phyloP scores from a whole-genome alignment of 2,888 invertebrate genomes.

The Hypomecis atomaria region DNA sequence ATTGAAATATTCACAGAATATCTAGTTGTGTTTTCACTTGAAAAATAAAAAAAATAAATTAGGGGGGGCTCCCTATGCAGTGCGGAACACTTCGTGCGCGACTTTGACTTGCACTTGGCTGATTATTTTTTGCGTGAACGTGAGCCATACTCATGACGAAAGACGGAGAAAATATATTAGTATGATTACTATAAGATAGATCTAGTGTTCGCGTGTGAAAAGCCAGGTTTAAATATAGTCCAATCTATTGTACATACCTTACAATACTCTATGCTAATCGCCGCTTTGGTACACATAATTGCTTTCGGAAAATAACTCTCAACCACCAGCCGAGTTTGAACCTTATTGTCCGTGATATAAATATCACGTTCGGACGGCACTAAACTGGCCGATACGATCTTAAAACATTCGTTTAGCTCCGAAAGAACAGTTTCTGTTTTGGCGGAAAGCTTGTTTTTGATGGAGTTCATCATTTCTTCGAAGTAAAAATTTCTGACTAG shows the following conservation, averaged over 20 bases:
- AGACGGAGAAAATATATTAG: no score
- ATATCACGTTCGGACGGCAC: slow-evolving; percentile 82
- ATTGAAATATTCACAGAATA: no score
- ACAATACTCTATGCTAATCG: slow-evolving; percentile 85
- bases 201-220: no score
- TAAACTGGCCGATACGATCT: slow-evolving; percentile 80
- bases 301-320: slow-evolving; percentile 86
- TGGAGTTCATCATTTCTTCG: slow-evolving; percentile 91
- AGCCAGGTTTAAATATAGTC: not conserved
- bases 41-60: no score
- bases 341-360: slow-evolving; percentile 76
- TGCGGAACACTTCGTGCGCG: no score
- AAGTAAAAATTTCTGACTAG: slow-evolving; percentile 91
- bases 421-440: slow-evolving; percentile 78
- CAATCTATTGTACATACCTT: slow-evolving; percentile 20
- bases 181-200: no score
- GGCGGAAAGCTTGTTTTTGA: slow-evolving; percentile 77
- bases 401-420: slow-evolving; percentile 84
- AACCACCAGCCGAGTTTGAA: slow-evolving; percentile 69
- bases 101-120: no score
- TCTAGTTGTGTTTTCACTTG: no score
- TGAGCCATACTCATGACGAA: no score
- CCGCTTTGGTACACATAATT: slow-evolving; percentile 86
- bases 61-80: no score
- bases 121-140: no score